Conservation (phyloP, 2,888 invertebrate genomes). For the Rotaria sp. region DNA sequence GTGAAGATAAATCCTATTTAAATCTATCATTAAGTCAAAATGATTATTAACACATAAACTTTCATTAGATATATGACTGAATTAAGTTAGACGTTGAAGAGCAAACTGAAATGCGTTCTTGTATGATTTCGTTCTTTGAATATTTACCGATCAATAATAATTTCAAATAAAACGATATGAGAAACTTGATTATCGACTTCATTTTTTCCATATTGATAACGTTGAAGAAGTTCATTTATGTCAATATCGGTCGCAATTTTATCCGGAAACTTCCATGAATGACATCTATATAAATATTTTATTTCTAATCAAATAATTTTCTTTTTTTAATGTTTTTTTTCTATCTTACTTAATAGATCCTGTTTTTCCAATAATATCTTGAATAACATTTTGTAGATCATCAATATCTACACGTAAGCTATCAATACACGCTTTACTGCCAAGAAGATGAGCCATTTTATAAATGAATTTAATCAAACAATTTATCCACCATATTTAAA, state of each 20-base stretch:
- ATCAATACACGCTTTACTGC: constrained; percentile 50
- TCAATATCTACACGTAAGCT: constrained; percentile 51
- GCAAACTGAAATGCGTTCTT: no score
- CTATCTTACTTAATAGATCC: constrained; percentile 46
- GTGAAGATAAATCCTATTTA: no score
- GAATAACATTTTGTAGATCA: constrained; percentile 51
- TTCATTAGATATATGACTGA: no score
- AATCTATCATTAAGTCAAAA: no score
- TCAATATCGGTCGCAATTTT: constrained; percentile 50
- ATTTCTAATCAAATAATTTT: background rate
- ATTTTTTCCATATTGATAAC: constrained; percentile 47
- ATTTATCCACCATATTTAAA: background rate
- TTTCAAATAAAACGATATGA: constrained; percentile 53
- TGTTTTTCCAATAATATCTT: constrained; percentile 48
- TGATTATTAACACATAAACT: no score
- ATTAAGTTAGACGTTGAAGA: no score
- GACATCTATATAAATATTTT: constrained; percentile 41
- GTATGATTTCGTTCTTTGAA: no score
- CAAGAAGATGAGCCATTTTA: constrained; percentile 49
- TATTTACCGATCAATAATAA: constrained; percentile 54
- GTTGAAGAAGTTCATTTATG: constrained; percentile 50
- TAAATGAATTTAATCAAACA: background rate
- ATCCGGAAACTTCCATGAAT: constrained; percentile 57
- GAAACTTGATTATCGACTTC: constrained; percentile 52
- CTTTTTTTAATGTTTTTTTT: no score